Conservation (phyloP, 2,113 vertebrate genomes). For the Prinia subflava region DNA sequence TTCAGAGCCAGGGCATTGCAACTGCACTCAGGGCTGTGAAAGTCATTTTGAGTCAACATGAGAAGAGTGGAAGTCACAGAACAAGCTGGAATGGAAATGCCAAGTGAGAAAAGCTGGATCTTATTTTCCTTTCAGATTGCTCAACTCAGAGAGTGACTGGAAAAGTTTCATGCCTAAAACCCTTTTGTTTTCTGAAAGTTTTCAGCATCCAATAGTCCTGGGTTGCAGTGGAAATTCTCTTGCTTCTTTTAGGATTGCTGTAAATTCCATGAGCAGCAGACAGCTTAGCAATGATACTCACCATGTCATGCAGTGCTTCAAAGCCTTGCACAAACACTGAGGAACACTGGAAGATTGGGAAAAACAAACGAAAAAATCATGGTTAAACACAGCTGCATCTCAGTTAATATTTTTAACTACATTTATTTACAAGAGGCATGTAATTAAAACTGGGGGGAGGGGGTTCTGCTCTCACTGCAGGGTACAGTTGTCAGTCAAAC, state of each 20-base stretch:
- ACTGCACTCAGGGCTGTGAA: not conserved
- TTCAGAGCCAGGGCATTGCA: not conserved
- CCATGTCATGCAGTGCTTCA: not conserved
- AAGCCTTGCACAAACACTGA: not conserved
- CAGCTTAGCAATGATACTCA: not conserved
- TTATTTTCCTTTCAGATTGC: not conserved
- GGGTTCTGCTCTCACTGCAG: not conserved
- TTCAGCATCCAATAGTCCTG: not conserved
- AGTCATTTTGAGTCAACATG: not conserved
- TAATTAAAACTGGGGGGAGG: not conserved
- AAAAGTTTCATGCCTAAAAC: not conserved
- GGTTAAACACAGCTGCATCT: not conserved
- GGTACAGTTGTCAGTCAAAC: constrained; percentile 32
- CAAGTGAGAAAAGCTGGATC: not conserved
- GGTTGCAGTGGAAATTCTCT: not conserved
- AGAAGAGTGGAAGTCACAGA: not conserved
- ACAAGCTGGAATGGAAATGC: not conserved
- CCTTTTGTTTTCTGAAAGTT: not conserved
- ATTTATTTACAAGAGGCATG: not conserved
- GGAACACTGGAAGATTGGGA: not conserved
- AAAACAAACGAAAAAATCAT: not conserved
- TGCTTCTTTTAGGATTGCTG: not conserved
- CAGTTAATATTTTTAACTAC: not conserved
- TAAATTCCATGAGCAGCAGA: not conserved
- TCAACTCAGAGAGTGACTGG: not conserved